Percentiles rank a stretch among this genome's conserved stretches.
These are phyloP conservation scores for Cricetomys ansorgei DNA, from an alignment of 2,113 vertebrate species.

Conservation along the genomic window DNA sequence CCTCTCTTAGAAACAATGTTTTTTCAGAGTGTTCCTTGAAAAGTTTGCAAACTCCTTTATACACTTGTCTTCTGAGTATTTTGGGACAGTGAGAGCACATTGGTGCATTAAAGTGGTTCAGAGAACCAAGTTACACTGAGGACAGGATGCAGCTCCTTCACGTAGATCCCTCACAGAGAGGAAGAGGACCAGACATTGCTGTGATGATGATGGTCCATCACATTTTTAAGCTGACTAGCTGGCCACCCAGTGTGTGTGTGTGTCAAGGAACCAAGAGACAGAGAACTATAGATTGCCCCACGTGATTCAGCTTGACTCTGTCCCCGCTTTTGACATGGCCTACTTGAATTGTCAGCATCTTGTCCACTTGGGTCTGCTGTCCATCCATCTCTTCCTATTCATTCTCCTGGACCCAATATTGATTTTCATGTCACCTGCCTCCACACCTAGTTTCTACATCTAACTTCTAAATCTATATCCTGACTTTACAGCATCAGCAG, in stretches of 20 bases:
- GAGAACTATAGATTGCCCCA: background rate
- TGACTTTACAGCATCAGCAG: background rate
- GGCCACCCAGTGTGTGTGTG: background rate
- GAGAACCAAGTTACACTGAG: background rate
- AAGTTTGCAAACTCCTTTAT: background rate
- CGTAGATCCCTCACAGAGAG: background rate
- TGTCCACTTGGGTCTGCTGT: background rate
- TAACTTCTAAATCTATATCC: background rate
- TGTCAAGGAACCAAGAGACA: background rate
- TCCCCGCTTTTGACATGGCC: background rate
- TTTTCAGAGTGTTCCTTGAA: background rate
- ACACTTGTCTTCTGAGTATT: background rate
- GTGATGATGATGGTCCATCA: background rate
- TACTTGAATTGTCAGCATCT: background rate
- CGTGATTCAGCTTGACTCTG: background rate
- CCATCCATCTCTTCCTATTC: too few relatives aligned
- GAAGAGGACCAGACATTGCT: background rate
- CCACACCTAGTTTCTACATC: background rate
- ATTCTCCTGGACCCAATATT: background rate
- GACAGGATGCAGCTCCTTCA: background rate
- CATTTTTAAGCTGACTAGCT: background rate
- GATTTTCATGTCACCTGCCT: background rate
- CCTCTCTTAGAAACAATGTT: background rate
- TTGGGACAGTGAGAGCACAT: background rate
- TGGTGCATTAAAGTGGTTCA: background rate